Conservation (phyloP, 2,797 vertebrate species). For the Cephalopachus bancanus region DNA sequence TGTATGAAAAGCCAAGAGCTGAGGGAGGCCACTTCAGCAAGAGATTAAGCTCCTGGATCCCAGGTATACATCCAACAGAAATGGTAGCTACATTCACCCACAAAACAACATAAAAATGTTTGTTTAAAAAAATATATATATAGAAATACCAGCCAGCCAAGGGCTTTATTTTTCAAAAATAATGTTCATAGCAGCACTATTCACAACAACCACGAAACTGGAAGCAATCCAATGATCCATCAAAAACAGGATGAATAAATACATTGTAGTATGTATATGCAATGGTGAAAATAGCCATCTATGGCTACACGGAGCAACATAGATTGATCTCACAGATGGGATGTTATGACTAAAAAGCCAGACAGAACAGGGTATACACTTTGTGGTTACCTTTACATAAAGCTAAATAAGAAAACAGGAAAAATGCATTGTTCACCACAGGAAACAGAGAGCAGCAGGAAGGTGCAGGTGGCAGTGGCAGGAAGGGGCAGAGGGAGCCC, state of each 20-base stretch:
- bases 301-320: rapidly evolving
- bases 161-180: neutral
- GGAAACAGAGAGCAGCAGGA: neutral
- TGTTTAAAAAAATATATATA: too few relatives aligned
- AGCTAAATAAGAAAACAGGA: neutral
- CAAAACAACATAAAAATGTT: too few relatives aligned
- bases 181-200: rapidly evolving
- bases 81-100: rapidly evolving
- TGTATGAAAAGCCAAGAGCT: neutral
- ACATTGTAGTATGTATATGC: rapidly evolving
- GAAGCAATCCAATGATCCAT: neutral
- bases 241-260: neutral
- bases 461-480: rapidly evolving
- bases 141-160: too few relatives aligned
- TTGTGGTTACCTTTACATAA: neutral
- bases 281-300: rapidly evolving
- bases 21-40: neutral
- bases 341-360: neutral
- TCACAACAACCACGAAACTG: rapidly evolving
- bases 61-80: neutral
- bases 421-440: neutral
- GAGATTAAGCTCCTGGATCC: neutral
- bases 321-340: neutral
- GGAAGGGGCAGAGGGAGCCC: rapidly evolving
- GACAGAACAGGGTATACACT: neutral